Evolutionary conservation across 2,797 vertebrate species (phyloP).

Genomic region (Brachymystax lenok): DNA sequence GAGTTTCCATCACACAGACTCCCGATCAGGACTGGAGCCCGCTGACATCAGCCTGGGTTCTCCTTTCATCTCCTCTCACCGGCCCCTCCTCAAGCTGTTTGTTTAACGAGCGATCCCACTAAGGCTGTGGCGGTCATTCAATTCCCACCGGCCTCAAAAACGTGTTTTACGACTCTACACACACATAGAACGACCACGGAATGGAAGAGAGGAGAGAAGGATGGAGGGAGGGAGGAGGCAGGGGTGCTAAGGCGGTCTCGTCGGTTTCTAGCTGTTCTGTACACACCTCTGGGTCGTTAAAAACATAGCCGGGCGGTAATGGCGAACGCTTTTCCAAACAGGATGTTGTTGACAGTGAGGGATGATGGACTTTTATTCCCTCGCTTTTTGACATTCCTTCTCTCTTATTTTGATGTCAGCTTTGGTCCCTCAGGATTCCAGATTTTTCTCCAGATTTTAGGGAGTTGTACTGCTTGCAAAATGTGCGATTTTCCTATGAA

Average conservation of each 20-base stretch:
- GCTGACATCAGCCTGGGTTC: neutral
- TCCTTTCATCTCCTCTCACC: slow-evolving; percentile 19
- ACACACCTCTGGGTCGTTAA: neutral
- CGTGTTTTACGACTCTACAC: neutral
- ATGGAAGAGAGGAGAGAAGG: neutral
- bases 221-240: neutral
- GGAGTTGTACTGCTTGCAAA: too few relatives aligned
- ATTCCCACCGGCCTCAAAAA: slow-evolving; percentile 21
- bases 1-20: neutral
- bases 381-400: neutral
- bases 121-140: slow-evolving; percentile 7
- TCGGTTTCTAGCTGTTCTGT: slow-evolving; percentile 6
- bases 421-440: neutral
- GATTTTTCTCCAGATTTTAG: too few relatives aligned
- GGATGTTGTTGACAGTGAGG: slow-evolving; percentile 26
- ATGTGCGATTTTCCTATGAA: too few relatives aligned
- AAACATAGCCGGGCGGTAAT: neutral
- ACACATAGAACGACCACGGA: neutral
- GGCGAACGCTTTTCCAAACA: slow-evolving; percentile 1
- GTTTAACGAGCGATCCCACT: slow-evolving; percentile 32
- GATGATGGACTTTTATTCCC: neutral
- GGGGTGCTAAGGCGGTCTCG: neutral
- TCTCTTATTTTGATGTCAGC: neutral
- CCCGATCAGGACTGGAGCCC: too few relatives aligned
- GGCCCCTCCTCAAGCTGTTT: slow-evolving; percentile 35